These are phyloP conservation scores for Gerris lacustris DNA, from an alignment of 2,888 invertebrate species.

Conservation along the genomic window DNA sequence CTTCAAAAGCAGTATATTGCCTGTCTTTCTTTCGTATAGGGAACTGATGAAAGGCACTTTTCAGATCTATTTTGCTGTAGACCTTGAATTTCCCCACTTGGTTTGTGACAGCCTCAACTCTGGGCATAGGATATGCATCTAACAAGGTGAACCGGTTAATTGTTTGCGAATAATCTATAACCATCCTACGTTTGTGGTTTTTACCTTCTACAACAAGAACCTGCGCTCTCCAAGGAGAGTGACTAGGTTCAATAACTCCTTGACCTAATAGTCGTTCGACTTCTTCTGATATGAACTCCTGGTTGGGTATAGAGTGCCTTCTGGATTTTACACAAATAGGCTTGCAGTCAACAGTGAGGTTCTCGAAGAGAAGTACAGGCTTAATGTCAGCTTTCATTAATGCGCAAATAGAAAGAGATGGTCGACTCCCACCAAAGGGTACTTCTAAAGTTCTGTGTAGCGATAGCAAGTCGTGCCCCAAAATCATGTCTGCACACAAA, in stretches of 20 bases:
- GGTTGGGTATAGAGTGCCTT: slow-evolving; percentile 1
- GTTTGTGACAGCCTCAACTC: slow-evolving; percentile 19
- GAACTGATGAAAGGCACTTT: slow-evolving; percentile 12
- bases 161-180: slow-evolving; percentile 18
- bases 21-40: neutral
- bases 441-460: neutral
- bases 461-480: slow-evolving; percentile 19
- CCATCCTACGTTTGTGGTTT: slow-evolving; percentile 6
- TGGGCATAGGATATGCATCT: slow-evolving; percentile 21
- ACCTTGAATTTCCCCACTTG: slow-evolving; percentile 13
- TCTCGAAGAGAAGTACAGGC: too few species aligned
- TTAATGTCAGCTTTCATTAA: neutral
- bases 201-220: too few species aligned
- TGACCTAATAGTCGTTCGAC: too few species aligned
- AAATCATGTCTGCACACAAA: slow-evolving; percentile 14
- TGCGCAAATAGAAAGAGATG: neutral
- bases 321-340: slow-evolving; percentile 9
- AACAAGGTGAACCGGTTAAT: slow-evolving; percentile 13
- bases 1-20: slow-evolving; percentile 7
- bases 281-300: too few species aligned
- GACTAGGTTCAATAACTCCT: too few species aligned
- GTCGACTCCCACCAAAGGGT: neutral
- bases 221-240: too few species aligned
- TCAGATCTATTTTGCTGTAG: slow-evolving; percentile 13
- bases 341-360: slow-evolving; percentile 7